Conservation (phyloP, 2,797 vertebrate genomes). For the Dallia pectoralis region DNA sequence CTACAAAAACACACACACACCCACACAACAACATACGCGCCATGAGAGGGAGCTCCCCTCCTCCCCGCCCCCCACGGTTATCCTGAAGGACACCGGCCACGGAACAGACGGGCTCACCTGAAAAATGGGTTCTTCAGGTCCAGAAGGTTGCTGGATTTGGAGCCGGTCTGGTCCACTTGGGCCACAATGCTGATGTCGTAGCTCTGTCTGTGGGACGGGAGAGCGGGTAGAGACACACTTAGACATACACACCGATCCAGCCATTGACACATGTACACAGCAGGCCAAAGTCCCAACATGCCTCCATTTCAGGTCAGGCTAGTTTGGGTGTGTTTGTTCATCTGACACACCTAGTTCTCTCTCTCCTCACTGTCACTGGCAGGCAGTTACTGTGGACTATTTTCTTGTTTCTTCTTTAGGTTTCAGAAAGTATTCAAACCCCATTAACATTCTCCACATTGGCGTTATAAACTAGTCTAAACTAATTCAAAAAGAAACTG, state of each 20-base stretch:
- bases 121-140: conserved; percentile 97
- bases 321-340: too few relatives aligned
- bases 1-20: conserved; percentile 61
- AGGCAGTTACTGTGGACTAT: too few relatives aligned
- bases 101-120: conserved; percentile 72
- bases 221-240: neutral
- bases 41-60: conserved; percentile 2
- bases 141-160: conserved; percentile 94
- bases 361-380: too few relatives aligned
- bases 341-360: too few relatives aligned
- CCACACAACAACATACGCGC: conserved; percentile 10
- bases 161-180: conserved; percentile 96
- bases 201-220: conserved; percentile 80
- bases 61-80: neutral
- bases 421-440: too few relatives aligned
- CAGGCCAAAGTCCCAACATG: too few relatives aligned
- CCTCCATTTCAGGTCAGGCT: too few relatives aligned
- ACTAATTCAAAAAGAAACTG: too few relatives aligned
- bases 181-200: conserved; percentile 98
- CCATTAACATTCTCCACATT: too few relatives aligned
- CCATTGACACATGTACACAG: neutral
- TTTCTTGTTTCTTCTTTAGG: too few relatives aligned
- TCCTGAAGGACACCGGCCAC: neutral
- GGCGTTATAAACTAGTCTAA: too few relatives aligned
- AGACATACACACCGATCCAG: neutral